A percentile compares a stretch with the other conserved stretches of the same genome.
Evolutionary conservation across 2,888 invertebrate genomes (phyloP).

Genomic region (Archaeoteleia sp.): DNA sequence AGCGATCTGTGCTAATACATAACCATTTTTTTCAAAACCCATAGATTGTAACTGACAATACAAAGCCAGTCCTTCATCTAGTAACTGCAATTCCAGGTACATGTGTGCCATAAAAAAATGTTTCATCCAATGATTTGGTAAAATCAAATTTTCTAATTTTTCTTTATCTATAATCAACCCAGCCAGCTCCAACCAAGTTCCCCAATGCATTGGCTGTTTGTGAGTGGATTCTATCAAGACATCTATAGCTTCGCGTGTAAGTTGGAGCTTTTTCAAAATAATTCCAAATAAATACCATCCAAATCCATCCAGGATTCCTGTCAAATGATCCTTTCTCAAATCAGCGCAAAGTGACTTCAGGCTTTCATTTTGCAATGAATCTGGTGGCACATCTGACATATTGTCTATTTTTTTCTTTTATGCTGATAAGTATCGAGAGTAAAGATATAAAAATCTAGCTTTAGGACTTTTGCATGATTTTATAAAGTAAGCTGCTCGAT

Average conservation of each 20-base stretch:
- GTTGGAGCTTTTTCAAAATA: constrained; percentile 89
- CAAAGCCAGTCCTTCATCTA: constrained; percentile 91
- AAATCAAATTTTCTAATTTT: constrained; percentile 79
- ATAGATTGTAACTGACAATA: constrained; percentile 85
- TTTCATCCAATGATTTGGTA: constrained; percentile 96
- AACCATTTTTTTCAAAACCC: constrained; percentile 92
- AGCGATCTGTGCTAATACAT: constrained; percentile 93
- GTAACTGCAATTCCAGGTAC: constrained; percentile 91
- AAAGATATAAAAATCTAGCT: constrained; percentile 88
- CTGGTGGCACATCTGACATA: constrained; percentile 82
- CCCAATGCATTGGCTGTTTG: constrained; percentile 91
- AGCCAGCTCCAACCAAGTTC: constrained; percentile 95
- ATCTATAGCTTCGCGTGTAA: constrained; percentile 85
- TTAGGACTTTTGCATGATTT: constrained; percentile 83
- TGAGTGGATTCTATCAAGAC: constrained; percentile 87
- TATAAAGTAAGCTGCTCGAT: constrained; percentile 88
- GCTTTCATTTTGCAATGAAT: constrained; percentile 76
- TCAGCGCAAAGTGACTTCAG: constrained; percentile 78
- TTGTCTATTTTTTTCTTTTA: constrained; percentile 94
- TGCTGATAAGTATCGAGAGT: constrained; percentile 90
- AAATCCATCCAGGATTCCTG: constrained; percentile 88
- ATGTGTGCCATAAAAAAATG: constrained; percentile 93
- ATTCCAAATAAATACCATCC: constrained; percentile 92
- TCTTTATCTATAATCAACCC: constrained; percentile 89
- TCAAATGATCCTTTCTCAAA: constrained; percentile 78